These are phyloP conservation scores for Oreortyx pictus DNA, from an alignment of 2,797 vertebrate genomes.

Conservation along the genomic window DNA sequence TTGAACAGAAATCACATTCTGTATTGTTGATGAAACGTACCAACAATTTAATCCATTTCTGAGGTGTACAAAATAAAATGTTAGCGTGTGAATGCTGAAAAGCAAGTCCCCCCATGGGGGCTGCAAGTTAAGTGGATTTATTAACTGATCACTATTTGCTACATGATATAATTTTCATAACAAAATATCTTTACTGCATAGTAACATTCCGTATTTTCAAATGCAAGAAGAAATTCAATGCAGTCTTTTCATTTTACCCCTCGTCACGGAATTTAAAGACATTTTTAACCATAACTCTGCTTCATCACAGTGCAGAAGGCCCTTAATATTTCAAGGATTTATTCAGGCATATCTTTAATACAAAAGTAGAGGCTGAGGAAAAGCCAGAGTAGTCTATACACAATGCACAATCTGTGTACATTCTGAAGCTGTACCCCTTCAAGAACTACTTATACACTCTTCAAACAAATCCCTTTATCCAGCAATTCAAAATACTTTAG, in stretches of 20 bases:
- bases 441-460: slow-evolving; percentile 66
- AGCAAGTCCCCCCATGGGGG: not conserved
- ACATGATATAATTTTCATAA: slow-evolving; percentile 52
- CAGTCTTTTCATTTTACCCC: slow-evolving; percentile 45
- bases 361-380: slow-evolving; percentile 72
- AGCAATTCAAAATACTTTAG: slow-evolving; percentile 72
- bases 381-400: slow-evolving; percentile 76
- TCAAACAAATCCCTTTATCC: slow-evolving; percentile 73
- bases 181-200: slow-evolving; percentile 67
- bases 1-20: slow-evolving; percentile 24
- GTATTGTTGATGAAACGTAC: slow-evolving; percentile 21
- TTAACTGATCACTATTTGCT: slow-evolving; percentile 40
- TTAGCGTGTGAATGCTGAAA: not conserved
- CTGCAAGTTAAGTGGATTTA: slow-evolving; percentile 34
- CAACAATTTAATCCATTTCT: not conserved
- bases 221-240: slow-evolving; percentile 57
- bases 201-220: slow-evolving; percentile 35
- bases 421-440: slow-evolving; percentile 72
- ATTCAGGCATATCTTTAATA: slow-evolving; percentile 71
- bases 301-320: slow-evolving; percentile 77
- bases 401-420: slow-evolving; percentile 71
- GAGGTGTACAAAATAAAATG: slow-evolving; percentile 12
- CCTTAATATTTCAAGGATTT: slow-evolving; percentile 70
- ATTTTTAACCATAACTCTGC: slow-evolving; percentile 68
- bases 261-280: slow-evolving; percentile 59